These are phyloP conservation scores for Drosophila putrida DNA, from an alignment of 2,888 invertebrate species.

Conservation along the genomic window DNA sequence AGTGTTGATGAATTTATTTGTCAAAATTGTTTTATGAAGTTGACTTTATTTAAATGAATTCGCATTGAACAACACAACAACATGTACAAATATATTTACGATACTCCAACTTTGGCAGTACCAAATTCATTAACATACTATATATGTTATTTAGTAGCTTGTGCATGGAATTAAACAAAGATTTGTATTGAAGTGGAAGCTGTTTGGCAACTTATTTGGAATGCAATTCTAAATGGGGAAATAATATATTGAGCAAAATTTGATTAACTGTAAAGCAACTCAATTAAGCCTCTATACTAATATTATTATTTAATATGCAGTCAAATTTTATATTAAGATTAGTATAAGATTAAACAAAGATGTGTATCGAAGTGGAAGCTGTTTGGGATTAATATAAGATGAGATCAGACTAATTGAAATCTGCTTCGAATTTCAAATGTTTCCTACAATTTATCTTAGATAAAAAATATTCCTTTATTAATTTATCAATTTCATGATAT, in stretches of 20 bases:
- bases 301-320: too few species aligned
- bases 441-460: too few species aligned
- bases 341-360: too few species aligned
- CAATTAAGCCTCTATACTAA: not conserved
- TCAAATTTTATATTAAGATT: too few species aligned
- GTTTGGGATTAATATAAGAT: too few species aligned
- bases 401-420: too few species aligned
- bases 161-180: not conserved
- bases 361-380: too few species aligned
- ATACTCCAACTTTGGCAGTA: not conserved
- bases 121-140: conserved; percentile 1
- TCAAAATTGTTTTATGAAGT: conserved; percentile 75
- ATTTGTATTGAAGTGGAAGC: not conserved
- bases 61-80: conserved; percentile 6
- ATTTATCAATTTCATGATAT: too few species aligned
- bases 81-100: not conserved
- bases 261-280: not conserved
- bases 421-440: too few species aligned
- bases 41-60: conserved; percentile 55
- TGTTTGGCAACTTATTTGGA: not conserved
- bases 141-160: too few species aligned
- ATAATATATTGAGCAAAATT: not conserved
- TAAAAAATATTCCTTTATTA: too few species aligned
- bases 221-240: not conserved
- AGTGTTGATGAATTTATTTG: conserved; percentile 83